Evolutionary conservation across 1,140 invertebrate species (phyloP), one percentile per base, ranked within the genome.

Genomic region (Liolophura sinensis): DNA sequence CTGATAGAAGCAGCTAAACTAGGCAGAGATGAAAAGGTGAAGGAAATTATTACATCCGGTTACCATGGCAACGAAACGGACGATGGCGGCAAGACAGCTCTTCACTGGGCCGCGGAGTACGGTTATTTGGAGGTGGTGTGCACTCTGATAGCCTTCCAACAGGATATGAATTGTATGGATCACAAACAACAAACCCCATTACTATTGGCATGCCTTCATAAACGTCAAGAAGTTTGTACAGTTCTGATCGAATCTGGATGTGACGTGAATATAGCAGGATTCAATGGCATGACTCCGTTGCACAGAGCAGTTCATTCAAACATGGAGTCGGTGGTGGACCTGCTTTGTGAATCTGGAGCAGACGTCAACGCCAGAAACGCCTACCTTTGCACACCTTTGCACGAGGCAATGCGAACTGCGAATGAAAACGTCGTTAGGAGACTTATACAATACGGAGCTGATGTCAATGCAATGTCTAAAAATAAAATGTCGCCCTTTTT

Each of bases 101-200:
- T 81, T 1, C 79, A 80, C 61, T 81, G 78, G 78, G 78, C 79
- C 0, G 69, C 73, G 7, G 77, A 81, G 54, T 76, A 78, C 55
- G 76, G 76, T 1, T 78, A 81, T 58, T 48, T 71, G 20, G 63
- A 68, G 16, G 71, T 78, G 4, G 69, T 74, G 3, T 75, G 71
- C 25, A 55, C 70, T 0, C 67, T 80, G 0, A 60, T 75, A 18
- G 73, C 75, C 27, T 55, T 58, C 6, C 65, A 72, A 3, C 74
- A 71, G 73, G 70, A 76, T 50, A 55, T 75, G 0, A 77, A 81
- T 64, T 57, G 60, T 5, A 62, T 56, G 18, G 79, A 81, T 65
- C 62, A 71, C 56, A 76, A 74, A 57, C 69, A 65, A 31, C 79
- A 81, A 12, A 77, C 78, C 4, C 74, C 79, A 0, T 63, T 81